Conservation (phyloP, 2,797 vertebrate genomes). For the Bovichtus variegatus region DNA sequence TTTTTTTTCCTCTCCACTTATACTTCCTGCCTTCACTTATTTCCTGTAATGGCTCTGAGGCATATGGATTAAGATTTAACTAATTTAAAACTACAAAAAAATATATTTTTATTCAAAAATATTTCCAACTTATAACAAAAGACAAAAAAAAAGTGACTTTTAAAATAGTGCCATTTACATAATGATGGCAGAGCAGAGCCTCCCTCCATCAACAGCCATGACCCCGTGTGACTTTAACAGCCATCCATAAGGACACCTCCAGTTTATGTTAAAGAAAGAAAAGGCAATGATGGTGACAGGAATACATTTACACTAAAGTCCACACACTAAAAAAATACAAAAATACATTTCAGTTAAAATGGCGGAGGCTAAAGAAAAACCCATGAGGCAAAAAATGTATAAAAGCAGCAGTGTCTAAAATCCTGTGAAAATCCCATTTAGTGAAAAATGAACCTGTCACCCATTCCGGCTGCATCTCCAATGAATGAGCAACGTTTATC, state of each 20-base stretch:
- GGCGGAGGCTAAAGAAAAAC: constrained; percentile 74
- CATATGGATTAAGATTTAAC: background rate
- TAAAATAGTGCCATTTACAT: background rate
- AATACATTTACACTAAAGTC: constrained; percentile 41
- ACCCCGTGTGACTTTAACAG: constrained; percentile 68
- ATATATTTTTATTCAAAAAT: background rate
- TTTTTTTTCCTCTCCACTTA: background rate
- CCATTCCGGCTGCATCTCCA: constrained; percentile 49
- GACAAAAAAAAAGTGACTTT: background rate
- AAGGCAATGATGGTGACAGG: constrained; percentile 38
- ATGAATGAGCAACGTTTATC: constrained; percentile 62
- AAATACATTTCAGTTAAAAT: constrained; percentile 83
- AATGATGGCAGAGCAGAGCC: background rate
- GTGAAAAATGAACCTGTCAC: constrained; percentile 57
- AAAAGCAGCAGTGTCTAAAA: constrained; percentile 61
- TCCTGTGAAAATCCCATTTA: constrained; percentile 57
- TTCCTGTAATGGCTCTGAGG: constrained; percentile 1
- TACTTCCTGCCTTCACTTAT: background rate
- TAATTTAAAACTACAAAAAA: background rate
- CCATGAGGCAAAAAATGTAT: constrained; percentile 58
- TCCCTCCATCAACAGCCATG: constrained; percentile 39
- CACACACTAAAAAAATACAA: constrained; percentile 27
- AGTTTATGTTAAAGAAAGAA: constrained; percentile 44
- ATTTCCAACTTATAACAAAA: background rate
- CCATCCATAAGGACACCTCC: constrained; percentile 33